Base-by-base conservation (phyloP, 2,113 vertebrate genomes). In the Hiodon alosoides region DNA sequence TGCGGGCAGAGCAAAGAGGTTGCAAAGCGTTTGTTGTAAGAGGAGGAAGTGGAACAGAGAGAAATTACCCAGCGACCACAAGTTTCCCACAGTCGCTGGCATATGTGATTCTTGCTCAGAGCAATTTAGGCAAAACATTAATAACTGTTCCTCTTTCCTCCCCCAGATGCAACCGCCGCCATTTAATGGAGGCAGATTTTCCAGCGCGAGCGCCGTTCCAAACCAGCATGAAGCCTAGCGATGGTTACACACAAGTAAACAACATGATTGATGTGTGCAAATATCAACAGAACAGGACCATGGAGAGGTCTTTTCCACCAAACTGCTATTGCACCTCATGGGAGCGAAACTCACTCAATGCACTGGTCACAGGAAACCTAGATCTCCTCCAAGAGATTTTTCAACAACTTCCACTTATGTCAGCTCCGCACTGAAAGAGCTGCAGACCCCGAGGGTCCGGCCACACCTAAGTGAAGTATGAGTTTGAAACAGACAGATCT, bases 221-320 rank as follows among this genome's bases (percentile, higher is more conserved):
- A 4, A 4, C 17, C 4, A 55, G 3, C 5, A 11, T 7, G 14
- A 59, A 11, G 14, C 4, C 3, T 9, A 59, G 3, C 31, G 48
- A 31, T 47, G 31, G 52, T 46, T 8, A 74, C 50, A 14, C 62
- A 55, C 17, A 11, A 9, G 31, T 51, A 6, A 52, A 17, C 3
- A 16, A 55, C 53, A 55, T 73, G 72, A 62, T 64, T 73, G 72
- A 73, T 65, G 48, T n/a, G 61, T 73, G 51, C 17, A 16, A 16
- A 61, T 11, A 55, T 46, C 16, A 61, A 11, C 16, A 69, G 67
- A 48, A 59, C 67, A 76, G 74, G 67, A 76, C 74, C 74, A 76
- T 76, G 74, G 67, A 76, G 58, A 76, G 74, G 58, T 76, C 74
- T 53, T 62, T 69, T 50, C 16, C 66, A 48, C 17, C 46, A 66